These are phyloP conservation scores for Sitodiplosis mosellana DNA, from an alignment of 1,140 invertebrate species.

Conservation along the genomic window DNA sequence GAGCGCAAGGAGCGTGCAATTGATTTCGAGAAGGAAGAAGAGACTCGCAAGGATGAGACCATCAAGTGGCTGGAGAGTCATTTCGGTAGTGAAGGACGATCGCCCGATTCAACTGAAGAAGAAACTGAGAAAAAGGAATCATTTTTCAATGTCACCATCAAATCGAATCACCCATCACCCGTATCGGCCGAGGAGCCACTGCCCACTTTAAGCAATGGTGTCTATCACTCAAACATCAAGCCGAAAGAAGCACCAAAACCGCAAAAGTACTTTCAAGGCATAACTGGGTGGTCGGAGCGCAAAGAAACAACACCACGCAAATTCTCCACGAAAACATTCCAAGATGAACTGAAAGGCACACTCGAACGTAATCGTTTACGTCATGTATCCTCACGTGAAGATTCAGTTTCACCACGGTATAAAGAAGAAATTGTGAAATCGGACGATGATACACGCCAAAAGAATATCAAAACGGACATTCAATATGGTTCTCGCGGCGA, in stretches of 20 bases:
- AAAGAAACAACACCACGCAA: conserved; percentile 22
- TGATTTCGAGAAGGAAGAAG: conserved; percentile 71
- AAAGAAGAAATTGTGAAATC: not conserved
- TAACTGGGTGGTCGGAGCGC: conserved; percentile 58
- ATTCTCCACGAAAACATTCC: conserved; percentile 20
- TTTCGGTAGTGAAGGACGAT: conserved; percentile 66
- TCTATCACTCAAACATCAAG: conserved; percentile 19
- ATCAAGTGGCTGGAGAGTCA: conserved; percentile 78
- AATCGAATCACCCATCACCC: conserved; percentile 33
- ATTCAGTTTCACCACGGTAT: not conserved
- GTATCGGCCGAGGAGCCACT: conserved; percentile 12
- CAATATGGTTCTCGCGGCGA: not conserved
- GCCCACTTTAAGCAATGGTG: conserved; percentile 2
- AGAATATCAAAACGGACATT: not conserved
- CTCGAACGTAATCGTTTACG: conserved; percentile 18
- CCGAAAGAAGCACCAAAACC: conserved; percentile 19
- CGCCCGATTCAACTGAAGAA: conserved; percentile 41
- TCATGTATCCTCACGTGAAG: conserved; percentile 8
- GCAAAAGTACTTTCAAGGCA: conserved; percentile 43
- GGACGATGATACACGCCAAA: not conserved
- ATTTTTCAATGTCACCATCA: conserved; percentile 62
- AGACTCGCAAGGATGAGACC: conserved; percentile 72
- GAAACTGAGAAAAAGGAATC: conserved; percentile 41
- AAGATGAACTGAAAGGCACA: conserved; percentile 22
- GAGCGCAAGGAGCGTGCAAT: conserved; percentile 57